Conservation (phyloP, 2,888 invertebrate genomes). For the Andrena trimmerana region DNA sequence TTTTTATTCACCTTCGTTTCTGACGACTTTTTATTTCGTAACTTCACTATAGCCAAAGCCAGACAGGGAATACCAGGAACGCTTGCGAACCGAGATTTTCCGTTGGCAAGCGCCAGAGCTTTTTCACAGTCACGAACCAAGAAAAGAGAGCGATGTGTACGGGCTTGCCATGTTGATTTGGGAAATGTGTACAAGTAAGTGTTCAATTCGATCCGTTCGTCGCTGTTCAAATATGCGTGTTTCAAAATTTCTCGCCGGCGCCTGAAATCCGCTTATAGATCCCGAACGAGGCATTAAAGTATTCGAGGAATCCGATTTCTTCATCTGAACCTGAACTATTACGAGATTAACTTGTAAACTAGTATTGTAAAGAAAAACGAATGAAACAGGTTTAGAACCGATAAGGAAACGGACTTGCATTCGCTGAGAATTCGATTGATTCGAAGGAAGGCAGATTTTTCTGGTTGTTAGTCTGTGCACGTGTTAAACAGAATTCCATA, state of each 20-base stretch:
- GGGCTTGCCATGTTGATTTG: constrained; percentile 79
- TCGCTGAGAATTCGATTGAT: constrained; percentile 26
- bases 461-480: not conserved
- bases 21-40: constrained; percentile 15
- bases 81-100: constrained; percentile 75
- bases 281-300: not conserved
- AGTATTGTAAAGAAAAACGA: constrained; percentile 10
- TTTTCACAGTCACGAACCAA: constrained; percentile 65
- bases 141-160: constrained; percentile 77
- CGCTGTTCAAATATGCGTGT: not conserved
- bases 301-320: constrained; percentile 39
- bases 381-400: constrained; percentile 45
- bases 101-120: constrained; percentile 80
- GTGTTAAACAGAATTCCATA: not conserved
- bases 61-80: constrained; percentile 73
- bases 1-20: not conserved
- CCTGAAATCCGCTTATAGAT: not conserved
- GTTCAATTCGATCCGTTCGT: not conserved
- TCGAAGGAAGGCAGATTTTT: not conserved
- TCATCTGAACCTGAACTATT: constrained; percentile 35
- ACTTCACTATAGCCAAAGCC: constrained; percentile 62
- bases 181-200: constrained; percentile 81
- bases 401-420: constrained; percentile 34
- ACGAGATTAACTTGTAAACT: constrained; percentile 32
- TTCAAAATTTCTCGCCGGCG: not conserved